A percentile compares a stretch with the other conserved stretches of the same genome.
phyloP scores from a whole-genome alignment of 2,797 vertebrate species.

The Micromesistius poutassou region DNA sequence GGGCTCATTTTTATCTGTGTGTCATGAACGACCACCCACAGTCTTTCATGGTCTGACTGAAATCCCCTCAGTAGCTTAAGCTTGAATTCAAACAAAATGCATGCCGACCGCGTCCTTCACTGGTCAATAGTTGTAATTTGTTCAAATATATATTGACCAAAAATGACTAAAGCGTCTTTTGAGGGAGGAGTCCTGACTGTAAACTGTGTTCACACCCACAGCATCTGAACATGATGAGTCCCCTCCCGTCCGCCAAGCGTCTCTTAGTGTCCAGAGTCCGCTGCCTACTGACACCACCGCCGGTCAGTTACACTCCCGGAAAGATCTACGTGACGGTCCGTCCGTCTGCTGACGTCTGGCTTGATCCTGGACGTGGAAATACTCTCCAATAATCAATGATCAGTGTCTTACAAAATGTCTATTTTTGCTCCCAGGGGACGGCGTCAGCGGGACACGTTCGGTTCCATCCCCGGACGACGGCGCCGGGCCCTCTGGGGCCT shows the following conservation, averaged over 20 bases:
- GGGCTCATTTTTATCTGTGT: background rate
- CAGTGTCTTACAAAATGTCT: background rate
- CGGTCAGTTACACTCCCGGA: background rate
- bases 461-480: conserved; percentile 69
- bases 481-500: conserved; percentile 67
- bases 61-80: background rate
- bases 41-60: background rate
- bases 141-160: background rate
- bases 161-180: background rate
- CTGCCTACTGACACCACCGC: background rate
- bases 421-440: conserved; percentile 43
- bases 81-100: background rate
- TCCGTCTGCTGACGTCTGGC: conserved; percentile 27
- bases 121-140: background rate
- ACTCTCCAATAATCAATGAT: background rate
- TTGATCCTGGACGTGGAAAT: background rate
- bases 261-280: background rate
- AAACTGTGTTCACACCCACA: background rate
- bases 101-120: background rate
- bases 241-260: background rate
- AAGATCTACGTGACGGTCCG: background rate
- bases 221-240: background rate
- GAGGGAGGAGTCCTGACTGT: background rate
- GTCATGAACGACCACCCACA: background rate
- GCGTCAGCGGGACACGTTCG: conserved; percentile 50